phyloP scores from a whole-genome alignment of 2,888 invertebrate genomes.

The Drosophila fungiperda region DNA sequence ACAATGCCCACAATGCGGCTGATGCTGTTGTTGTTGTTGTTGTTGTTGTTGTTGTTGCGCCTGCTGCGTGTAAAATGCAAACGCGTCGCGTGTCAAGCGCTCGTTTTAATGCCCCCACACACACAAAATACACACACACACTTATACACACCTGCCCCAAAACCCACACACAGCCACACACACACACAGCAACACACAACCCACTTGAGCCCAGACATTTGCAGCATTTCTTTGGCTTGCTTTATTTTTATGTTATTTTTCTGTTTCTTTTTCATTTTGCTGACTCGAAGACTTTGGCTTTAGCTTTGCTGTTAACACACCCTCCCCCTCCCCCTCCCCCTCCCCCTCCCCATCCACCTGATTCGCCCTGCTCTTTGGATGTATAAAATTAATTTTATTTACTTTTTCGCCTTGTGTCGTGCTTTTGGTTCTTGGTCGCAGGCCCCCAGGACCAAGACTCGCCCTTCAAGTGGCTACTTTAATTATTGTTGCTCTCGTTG shows the following conservation, averaged over 20 bases:
- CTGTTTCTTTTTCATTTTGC: slow-evolving; percentile 38
- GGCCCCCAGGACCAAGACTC: slow-evolving; percentile 39
- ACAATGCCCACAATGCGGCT: slow-evolving; percentile 72
- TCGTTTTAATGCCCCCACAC: slow-evolving; percentile 67
- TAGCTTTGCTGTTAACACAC: slow-evolving; percentile 17
- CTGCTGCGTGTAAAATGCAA: slow-evolving; percentile 81
- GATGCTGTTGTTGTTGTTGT: slow-evolving; percentile 35
- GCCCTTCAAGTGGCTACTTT: slow-evolving; percentile 78
- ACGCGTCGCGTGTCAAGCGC: slow-evolving; percentile 81
- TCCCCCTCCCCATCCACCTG: too few species aligned
- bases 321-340: background rate
- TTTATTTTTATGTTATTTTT: slow-evolving; percentile 39
- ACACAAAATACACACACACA: slow-evolving; percentile 10
- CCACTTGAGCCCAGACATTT: slow-evolving; percentile 76
- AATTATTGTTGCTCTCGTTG: slow-evolving; percentile 40
- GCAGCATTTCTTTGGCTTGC: slow-evolving; percentile 71
- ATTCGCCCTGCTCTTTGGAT: slow-evolving; percentile 23
- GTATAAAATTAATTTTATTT: slow-evolving; percentile 76
- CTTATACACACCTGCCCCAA: slow-evolving; percentile 33
- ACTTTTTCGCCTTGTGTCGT: slow-evolving; percentile 38
- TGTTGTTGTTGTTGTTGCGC: slow-evolving; percentile 35
- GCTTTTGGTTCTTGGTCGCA: slow-evolving; percentile 23
- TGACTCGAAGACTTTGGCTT: slow-evolving; percentile 58
- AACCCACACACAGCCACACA: slow-evolving; percentile 23
- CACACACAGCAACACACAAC: slow-evolving; percentile 23